Evolutionary conservation across 1,140 invertebrate species (phyloP), one percentile per base, ranked within the genome.

Genomic region (Matsumurasca onukii): DNA sequence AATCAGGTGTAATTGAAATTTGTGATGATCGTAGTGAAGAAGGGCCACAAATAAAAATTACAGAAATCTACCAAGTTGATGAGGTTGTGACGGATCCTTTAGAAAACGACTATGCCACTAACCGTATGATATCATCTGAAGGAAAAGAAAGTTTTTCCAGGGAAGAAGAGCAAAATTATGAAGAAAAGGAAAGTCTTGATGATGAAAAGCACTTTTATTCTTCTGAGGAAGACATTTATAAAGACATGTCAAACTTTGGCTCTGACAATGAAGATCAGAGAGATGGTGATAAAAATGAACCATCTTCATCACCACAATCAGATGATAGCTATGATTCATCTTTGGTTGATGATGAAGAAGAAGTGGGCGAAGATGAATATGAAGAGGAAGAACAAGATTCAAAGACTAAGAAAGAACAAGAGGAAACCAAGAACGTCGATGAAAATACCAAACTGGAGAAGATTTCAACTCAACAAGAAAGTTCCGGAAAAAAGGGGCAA

Each of bases 161-260:
- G 17, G 34, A 52, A 52, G 49, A 52, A 39, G 34, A 39, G 34
- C 49, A 52, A 52, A 52, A 15, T 52, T 15, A 12, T 59, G 25
- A 59, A 27, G 25, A 59, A 3, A 27, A 59, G 15, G 25, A 59
- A 59, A 59, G 30, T 59, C 55, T 9, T 27, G 55, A 59, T 5
- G 55, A 59, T 27, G 55, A 24, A 9, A 39, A 39, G 17, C 5
- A 39, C 17, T 39, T 9, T 39, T 5, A 39, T 3, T 29, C 55
- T 59, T 59, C 24, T 59, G 25, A 39, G 17, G 34, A 39, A 39
- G 34, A 59, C 25, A 59, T 27, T 59, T 59, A 59, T 24, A 59
- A 59, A 59, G 55, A 27, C 9, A 22, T 59, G 25, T 59, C 55
- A 27, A 27, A 59, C 5, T 22, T 13, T 27, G 49, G 49, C n/a